phyloP scores from a whole-genome alignment of 1,140 invertebrate genomes.

The Rhopalosiphum maidis region DNA sequence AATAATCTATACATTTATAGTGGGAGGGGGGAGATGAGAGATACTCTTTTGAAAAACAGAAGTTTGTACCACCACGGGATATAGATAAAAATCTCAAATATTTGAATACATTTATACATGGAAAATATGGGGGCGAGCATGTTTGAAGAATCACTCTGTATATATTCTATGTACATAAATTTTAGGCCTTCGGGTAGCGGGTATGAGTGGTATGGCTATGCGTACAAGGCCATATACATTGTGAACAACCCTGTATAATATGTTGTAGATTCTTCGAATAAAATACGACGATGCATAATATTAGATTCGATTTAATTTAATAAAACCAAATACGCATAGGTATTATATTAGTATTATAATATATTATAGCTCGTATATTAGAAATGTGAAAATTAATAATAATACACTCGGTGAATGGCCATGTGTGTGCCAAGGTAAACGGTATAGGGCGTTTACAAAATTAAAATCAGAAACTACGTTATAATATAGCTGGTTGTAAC shows the following conservation, averaged over 20 bases:
- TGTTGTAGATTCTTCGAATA: neutral
- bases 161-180: neutral
- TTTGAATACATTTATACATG: too few species aligned
- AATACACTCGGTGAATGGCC: neutral
- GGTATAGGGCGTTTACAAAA: constrained; percentile 27
- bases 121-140: too few species aligned
- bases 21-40: too few species aligned
- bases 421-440: constrained; percentile 37
- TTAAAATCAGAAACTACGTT: neutral
- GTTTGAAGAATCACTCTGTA: neutral
- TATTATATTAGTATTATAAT: neutral
- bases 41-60: too few species aligned
- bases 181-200: neutral
- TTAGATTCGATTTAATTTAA: constrained; percentile 13
- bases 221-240: neutral
- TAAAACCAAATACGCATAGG: neutral
- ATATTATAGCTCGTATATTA: neutral
- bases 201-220: neutral
- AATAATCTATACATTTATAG: too few species aligned
- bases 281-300: neutral
- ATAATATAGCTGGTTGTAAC: neutral
- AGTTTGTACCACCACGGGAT: too few species aligned
- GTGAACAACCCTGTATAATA: neutral
- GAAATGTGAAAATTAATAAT: constrained; percentile 33
- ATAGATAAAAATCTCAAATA: too few species aligned